A percentile compares a stretch with the other conserved stretches of the same genome.
phyloP scores from a whole-genome alignment of 1,140 invertebrate genomes.

The Heliconius hermathena region DNA sequence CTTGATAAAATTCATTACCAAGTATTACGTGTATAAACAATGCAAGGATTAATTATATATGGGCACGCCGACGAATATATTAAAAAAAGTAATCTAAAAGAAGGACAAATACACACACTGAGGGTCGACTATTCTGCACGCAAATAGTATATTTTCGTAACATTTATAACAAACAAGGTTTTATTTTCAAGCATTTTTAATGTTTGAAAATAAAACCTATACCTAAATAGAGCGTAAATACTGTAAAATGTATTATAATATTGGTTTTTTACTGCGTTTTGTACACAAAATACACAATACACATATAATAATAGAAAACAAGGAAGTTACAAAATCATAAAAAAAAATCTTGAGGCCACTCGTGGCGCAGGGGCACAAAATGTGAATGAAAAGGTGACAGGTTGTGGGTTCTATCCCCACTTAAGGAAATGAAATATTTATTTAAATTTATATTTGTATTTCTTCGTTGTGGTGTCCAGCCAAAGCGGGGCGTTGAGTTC shows the following conservation, averaged over 20 bases:
- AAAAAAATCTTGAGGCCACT: background rate
- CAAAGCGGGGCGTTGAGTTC: too few relatives aligned
- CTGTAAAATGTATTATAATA: background rate
- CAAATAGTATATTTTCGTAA: background rate
- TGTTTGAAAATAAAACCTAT: background rate
- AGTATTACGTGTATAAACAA: slow-evolving; percentile 2
- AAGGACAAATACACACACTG: slow-evolving; percentile 6
- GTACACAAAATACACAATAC: too few relatives aligned
- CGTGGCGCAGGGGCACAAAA: background rate
- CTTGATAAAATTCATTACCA: slow-evolving; percentile 8
- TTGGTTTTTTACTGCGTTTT: background rate
- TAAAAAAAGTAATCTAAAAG: background rate
- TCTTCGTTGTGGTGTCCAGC: too few relatives aligned
- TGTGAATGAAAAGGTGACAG: too few relatives aligned
- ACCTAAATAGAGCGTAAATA: background rate
- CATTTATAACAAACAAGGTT: background rate
- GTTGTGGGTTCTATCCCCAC: too few relatives aligned
- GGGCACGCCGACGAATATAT: background rate
- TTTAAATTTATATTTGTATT: too few relatives aligned
- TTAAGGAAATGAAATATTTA: too few relatives aligned
- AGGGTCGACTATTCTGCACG: background rate
- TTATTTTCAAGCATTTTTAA: too few relatives aligned
- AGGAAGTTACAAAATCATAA: background rate
- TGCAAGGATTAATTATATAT: slow-evolving; percentile 11
- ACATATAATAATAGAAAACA: background rate